Conservation (phyloP, 2,797 vertebrate genomes). For the Acanthurus leucopareius region DNA sequence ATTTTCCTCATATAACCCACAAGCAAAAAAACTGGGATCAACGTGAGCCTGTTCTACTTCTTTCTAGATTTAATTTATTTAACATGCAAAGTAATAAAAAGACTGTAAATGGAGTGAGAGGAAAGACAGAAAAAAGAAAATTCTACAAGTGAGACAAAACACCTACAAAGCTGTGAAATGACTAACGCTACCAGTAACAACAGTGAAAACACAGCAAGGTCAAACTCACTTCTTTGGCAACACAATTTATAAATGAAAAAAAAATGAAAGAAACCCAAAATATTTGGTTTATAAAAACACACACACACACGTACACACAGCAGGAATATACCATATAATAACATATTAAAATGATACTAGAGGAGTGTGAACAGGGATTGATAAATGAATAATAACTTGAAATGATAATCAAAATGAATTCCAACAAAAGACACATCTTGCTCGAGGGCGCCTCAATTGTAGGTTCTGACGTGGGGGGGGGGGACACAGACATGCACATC, state of each 20-base stretch:
- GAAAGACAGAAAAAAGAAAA: not conserved
- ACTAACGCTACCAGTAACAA: slow-evolving; percentile 28
- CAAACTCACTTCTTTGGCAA: slow-evolving; percentile 5
- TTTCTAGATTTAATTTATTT: slow-evolving; percentile 36
- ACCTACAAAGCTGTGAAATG: slow-evolving; percentile 19
- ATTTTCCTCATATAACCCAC: slow-evolving; percentile 48
- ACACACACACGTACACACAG: slow-evolving; percentile 1
- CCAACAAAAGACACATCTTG: slow-evolving; percentile 35
- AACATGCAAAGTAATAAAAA: slow-evolving; percentile 16
- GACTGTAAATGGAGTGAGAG: slow-evolving; percentile 8
- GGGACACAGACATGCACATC: slow-evolving; percentile 27
- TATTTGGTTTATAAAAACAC: too few relatives aligned
- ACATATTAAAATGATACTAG: slow-evolving; percentile 20
- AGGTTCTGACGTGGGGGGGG: not conserved
- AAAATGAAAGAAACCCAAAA: slow-evolving; percentile 1
- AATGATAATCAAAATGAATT: slow-evolving; percentile 46
- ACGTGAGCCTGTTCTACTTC: slow-evolving; percentile 34
- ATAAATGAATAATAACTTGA: slow-evolving; percentile 27
- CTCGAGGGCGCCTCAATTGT: slow-evolving; percentile 34
- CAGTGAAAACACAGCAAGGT: slow-evolving; percentile 40
- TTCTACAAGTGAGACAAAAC: slow-evolving; percentile 33
- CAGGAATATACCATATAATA: not conserved
- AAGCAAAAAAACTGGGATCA: slow-evolving; percentile 39
- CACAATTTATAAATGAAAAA: slow-evolving; percentile 4
- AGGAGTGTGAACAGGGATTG: not conserved